A percentile compares a stretch with the other conserved stretches of the same genome.
phyloP scores from a whole-genome alignment of 2,797 vertebrate species.

The Xenopus petersii region DNA sequence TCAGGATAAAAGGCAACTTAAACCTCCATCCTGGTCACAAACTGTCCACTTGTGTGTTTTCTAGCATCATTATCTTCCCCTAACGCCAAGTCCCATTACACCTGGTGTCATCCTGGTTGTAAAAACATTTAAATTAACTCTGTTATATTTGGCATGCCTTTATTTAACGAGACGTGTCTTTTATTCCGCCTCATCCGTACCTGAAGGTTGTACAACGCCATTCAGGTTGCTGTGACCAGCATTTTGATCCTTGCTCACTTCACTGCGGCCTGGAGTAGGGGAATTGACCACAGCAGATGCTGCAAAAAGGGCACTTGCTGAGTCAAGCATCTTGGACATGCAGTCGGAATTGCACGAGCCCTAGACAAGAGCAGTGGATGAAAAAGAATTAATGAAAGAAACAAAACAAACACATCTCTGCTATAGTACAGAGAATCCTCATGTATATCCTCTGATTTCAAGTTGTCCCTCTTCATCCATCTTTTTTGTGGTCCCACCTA shows the following conservation, averaged over 20 bases:
- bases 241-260: conserved; percentile 73
- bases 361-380: conserved; percentile 54
- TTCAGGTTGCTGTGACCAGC: conserved; percentile 75
- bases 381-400: not conserved
- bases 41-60: no score
- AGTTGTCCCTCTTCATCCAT: no score
- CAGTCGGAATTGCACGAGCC: conserved; percentile 72
- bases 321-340: conserved; percentile 86
- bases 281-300: conserved; percentile 86
- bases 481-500: no score
- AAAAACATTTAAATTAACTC: not conserved
- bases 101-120: not conserved
- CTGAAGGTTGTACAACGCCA: conserved; percentile 79
- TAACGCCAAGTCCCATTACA: no score
- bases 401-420: not conserved
- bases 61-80: no score
- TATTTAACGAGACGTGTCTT: no score
- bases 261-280: conserved; percentile 66
- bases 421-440: no score
- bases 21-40: no score
- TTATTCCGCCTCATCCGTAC: conserved; percentile 55
- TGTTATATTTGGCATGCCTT: no score
- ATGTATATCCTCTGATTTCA: no score
- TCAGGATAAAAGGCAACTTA: no score
- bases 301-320: conserved; percentile 89